Base-by-base conservation (phyloP, 2,113 vertebrate genomes). In the Nannospalax galili region DNA sequence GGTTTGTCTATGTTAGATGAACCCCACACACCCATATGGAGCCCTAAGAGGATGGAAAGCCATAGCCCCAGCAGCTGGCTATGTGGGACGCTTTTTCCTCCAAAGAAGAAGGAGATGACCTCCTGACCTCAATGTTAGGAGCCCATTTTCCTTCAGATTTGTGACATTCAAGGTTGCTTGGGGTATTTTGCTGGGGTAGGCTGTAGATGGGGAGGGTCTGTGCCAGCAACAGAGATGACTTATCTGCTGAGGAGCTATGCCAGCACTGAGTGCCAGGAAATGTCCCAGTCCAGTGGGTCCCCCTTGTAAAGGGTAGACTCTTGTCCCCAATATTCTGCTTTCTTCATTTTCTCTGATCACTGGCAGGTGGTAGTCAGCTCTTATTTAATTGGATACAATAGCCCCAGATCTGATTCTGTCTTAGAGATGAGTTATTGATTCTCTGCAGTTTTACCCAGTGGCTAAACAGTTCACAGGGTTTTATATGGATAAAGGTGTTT, bases 401-500 rank as follows among this genome's bases (percentile, higher is more conserved):
- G 48, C 48, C 56, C 28, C 62, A 56, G 7, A 70, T 32, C 1
- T n/a, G 14, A 22, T 37, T 48, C 30, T 32, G 17, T 28, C 16
- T 37, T 7, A 8, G 12, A 42, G 16, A 64, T 24, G 45, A 78
- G 12, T 30, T 56, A 70, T n/a, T 64, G 16, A 26, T 32, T 40
- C 79, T 30, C 7, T 3, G 14, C 37, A n/a, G 10, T 40, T 65
- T 74, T 45, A 69, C 37, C 20, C 14, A 67, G 42, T 40, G 9
- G 42, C 78, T 24, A 1, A 7, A 1, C 4, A 16, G 10, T 85
- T 67, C 10, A 5, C 5, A 32, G 35, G 17, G 12, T 77, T 60
- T 45, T 12, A 52, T 35, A 73, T 0, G 37, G 65, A 32, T 19
- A 12, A 2, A 16, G 65, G 8, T 0, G 0, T 28, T 3, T 67